Base-by-base conservation (phyloP, 2,797 vertebrate species). In the Rousettus madagascariensis region DNA sequence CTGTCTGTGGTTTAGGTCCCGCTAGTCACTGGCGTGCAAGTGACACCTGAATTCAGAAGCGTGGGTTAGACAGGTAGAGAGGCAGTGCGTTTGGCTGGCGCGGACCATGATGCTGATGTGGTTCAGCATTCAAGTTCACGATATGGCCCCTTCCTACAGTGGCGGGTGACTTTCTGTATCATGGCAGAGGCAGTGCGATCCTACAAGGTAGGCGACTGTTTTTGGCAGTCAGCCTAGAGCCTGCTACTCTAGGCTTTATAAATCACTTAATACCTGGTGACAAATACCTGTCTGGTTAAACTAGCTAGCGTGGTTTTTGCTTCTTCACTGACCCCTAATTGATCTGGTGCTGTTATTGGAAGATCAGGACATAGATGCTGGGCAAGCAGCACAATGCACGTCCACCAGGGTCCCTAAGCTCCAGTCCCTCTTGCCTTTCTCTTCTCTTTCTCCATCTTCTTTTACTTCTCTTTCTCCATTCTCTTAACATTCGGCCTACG, bases 71-170 rank as follows among this genome's bases (percentile, higher is more conserved):
- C 53, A 71, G 55, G 38, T 36, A 46, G 69, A 75, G 38, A 53
- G 28, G 85, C 66, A 38, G 46, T 7, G 5, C 19, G 0, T 12
- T 11, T 57, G 36, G 57, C 69, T 49, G 59, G 59, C 16, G 1
- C 28, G 51, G 68, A 2, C 24, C 11, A 1, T 16, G 19, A 3
- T 51, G 22, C 1, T 38, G 2, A 0, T 41, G n/a, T 24, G n/a
- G 46, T 33, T 33, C 16, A 16, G 53, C 30, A 82, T 63, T 38
- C 36, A 86, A 20, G 2, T 95, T 77, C 1, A 28, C 20, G 1
- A 41, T 8, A 4, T 1, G 33, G 38, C 38, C 4, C 4, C 38
- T 38, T 38, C 38, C 38, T 38, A 38, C 38, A 38, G 38, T 38
- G 38, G 38, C 6, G 38, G 38, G 38, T 38, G 38, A 38, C 38